Evolutionary conservation across 1,140 invertebrate genomes (phyloP).

Genomic region (Copidosoma floridanum): DNA sequence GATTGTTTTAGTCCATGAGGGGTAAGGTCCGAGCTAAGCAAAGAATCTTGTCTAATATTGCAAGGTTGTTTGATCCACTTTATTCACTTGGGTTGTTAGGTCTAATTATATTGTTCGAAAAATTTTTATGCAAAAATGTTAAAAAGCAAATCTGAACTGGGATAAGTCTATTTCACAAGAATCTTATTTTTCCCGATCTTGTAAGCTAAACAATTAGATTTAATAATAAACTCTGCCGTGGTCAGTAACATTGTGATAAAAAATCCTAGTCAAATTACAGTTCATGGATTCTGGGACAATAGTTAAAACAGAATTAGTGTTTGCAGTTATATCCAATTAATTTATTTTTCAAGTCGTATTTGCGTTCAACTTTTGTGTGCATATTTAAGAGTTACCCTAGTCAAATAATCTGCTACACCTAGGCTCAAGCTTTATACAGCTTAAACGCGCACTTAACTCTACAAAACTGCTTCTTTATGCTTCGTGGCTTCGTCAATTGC

Average conservation of each 20-base stretch:
- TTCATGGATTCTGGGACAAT: too few species aligned
- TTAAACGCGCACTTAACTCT: conserved; percentile 24
- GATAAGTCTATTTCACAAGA: neutral
- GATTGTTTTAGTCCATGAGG: neutral
- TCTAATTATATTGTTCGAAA: neutral
- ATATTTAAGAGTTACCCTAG: too few species aligned
- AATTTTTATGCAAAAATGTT: neutral
- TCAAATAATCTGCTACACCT: conserved; percentile 20
- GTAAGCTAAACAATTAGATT: neutral
- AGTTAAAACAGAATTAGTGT: too few species aligned
- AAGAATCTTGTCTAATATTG: neutral
- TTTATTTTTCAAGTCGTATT: neutral
- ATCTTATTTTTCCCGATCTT: neutral
- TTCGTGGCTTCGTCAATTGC: too few species aligned
- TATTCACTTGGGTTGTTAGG: neutral
- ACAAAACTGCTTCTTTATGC: neutral
- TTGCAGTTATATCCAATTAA: too few species aligned
- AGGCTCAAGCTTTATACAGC: conserved; percentile 33
- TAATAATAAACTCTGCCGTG: neutral
- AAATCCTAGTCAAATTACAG: neutral
- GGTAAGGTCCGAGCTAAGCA: too few species aligned
- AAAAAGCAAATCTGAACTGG: neutral
- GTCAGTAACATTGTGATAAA: neutral
- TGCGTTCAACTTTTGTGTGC: too few species aligned
- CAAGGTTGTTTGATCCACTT: neutral